A percentile compares a stretch with the other conserved stretches of the same genome.
phyloP scores from a whole-genome alignment of 2,113 vertebrate species.

The Brachypteracias leptosomus region DNA sequence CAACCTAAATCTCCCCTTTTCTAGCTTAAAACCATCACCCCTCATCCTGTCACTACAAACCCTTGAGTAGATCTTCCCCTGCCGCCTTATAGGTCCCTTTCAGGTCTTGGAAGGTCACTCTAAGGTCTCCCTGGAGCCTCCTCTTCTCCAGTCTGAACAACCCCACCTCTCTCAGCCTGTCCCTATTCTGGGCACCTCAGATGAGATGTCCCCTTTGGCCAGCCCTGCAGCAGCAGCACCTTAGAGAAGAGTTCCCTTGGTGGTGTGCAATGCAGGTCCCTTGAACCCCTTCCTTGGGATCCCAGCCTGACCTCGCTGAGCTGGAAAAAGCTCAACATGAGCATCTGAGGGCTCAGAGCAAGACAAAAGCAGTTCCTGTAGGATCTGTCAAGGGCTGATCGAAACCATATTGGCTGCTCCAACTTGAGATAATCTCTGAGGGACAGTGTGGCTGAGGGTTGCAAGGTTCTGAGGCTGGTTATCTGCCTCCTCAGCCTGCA shows the following conservation, averaged over 20 bases:
- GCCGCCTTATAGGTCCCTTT: too few species aligned
- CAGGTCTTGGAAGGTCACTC: too few species aligned
- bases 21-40: too few species aligned
- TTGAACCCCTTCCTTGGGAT: background rate
- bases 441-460: background rate
- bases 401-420: constrained; percentile 12
- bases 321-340: background rate
- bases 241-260: background rate
- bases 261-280: fast-evolving
- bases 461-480: background rate
- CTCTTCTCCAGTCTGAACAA: too few species aligned
- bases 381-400: constrained; percentile 12
- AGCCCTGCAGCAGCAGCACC: fast-evolving
- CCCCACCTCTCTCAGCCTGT: too few species aligned
- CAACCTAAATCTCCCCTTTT: too few species aligned
- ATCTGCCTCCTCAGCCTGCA: background rate
- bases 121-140: too few species aligned
- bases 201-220: background rate
- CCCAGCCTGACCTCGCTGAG: background rate
- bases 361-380: constrained; percentile 3
- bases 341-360: background rate
- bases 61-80: too few species aligned
- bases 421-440: background rate
- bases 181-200: background rate
- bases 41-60: too few species aligned